These are phyloP conservation scores for Lithobius niger DNA, from an alignment of 1,140 invertebrate species.

Conservation along the genomic window DNA sequence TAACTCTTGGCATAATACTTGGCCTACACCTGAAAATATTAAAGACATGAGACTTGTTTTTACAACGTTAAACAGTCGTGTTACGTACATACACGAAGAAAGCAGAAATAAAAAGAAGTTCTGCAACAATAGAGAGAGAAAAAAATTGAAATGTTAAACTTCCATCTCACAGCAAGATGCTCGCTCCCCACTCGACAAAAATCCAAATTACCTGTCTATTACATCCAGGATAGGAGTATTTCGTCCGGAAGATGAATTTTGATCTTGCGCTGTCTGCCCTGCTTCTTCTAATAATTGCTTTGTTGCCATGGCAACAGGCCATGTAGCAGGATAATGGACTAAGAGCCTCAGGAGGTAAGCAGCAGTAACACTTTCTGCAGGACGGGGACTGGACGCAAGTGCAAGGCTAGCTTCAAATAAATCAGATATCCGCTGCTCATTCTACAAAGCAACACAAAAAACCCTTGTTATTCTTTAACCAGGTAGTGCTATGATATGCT, in stretches of 20 bases:
- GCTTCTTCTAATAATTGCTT: not conserved
- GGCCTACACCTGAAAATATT: too few relatives aligned
- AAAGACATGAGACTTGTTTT: too few relatives aligned
- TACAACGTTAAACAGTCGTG: too few relatives aligned
- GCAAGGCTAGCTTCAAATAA: constrained; percentile 37
- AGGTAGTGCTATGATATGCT: too few relatives aligned
- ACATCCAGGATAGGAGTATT: not conserved
- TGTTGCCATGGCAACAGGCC: not conserved
- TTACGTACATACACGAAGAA: too few relatives aligned
- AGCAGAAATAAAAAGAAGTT: too few relatives aligned
- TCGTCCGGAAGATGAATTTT: not conserved
- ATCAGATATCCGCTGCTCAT: constrained; percentile 26
- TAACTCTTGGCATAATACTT: too few relatives aligned
- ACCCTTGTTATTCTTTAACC: too few relatives aligned
- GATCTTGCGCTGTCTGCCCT: not conserved
- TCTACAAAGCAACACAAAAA: constrained; percentile 29
- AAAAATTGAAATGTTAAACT: too few relatives aligned
- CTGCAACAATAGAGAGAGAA: too few relatives aligned
- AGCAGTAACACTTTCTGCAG: constrained; percentile 62
- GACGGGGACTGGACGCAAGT: constrained; percentile 54
- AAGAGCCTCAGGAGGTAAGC: constrained; percentile 53
- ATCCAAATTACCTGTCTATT: not conserved
- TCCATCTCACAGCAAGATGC: too few relatives aligned
- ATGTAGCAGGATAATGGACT: constrained; percentile 2
- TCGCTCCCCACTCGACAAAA: too few relatives aligned